Conservation (phyloP, 1,140 invertebrate species). For the Andrena cerasifolii region DNA sequence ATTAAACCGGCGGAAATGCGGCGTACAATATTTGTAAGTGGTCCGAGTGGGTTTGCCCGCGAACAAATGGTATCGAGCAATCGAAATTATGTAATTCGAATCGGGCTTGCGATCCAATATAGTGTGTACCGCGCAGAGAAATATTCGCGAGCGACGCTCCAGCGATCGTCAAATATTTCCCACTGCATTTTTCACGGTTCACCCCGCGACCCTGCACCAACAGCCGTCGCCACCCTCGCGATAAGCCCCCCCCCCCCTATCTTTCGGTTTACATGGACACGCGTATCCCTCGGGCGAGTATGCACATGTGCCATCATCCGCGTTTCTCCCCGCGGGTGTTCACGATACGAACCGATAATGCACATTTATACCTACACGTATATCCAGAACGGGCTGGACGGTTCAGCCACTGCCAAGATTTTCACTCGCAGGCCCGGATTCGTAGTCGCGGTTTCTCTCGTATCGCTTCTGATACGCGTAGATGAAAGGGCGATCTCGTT, state of each 20-base stretch:
- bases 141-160: not conserved
- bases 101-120: not conserved
- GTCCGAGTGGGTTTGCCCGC: not conserved
- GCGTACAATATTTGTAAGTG: not conserved
- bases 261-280: slow-evolving; percentile 18
- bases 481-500: too few species aligned
- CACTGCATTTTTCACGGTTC: too few species aligned
- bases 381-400: slow-evolving; percentile 83
- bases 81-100: slow-evolving; percentile 11
- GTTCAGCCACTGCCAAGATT: slow-evolving; percentile 78
- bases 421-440: slow-evolving; percentile 51
- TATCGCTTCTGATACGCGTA: not conserved
- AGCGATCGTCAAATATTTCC: not conserved
- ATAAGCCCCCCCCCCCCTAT: slow-evolving; percentile 51
- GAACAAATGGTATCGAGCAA: not conserved
- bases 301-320: slow-evolving; percentile 6
- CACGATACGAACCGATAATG: slow-evolving; percentile 53
- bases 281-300: not conserved
- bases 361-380: slow-evolving; percentile 68
- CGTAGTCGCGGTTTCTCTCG: slow-evolving; percentile 31
- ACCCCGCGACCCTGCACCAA: too few species aligned
- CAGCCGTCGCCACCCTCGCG: slow-evolving; percentile 41
- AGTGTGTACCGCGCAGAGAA: not conserved
- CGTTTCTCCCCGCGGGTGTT: slow-evolving; percentile 30
- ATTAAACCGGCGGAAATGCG: not conserved